Conservation (phyloP, 2,113 vertebrate genomes). For the Archilochus colubris region DNA sequence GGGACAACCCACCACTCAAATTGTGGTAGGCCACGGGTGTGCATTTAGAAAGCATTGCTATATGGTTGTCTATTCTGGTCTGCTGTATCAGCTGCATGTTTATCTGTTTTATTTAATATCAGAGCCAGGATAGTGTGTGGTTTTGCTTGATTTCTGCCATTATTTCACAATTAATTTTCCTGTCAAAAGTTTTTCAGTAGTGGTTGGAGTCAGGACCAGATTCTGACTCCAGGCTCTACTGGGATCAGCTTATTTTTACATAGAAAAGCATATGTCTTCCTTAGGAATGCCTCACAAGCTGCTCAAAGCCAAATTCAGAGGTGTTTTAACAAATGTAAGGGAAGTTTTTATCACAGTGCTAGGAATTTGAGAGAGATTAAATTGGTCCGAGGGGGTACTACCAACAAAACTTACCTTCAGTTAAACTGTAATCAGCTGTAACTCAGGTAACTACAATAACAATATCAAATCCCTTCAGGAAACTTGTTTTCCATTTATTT, state of each 20-base stretch:
- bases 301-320: not conserved
- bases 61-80: not conserved
- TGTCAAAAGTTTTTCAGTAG: not conserved
- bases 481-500: not conserved
- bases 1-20: not conserved
- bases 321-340: not conserved
- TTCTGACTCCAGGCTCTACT: not conserved
- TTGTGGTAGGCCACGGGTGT: rapidly evolving
- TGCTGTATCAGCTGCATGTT: not conserved
- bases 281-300: not conserved
- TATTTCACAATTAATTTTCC: not conserved
- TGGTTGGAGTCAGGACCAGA: not conserved
- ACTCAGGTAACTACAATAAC: not conserved
- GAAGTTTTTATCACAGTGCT: not conserved
- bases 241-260: not conserved
- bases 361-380: not conserved
- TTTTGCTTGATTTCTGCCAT: not conserved
- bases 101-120: not conserved
- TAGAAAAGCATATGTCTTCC: not conserved
- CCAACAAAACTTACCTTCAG: not conserved
- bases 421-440: not conserved
- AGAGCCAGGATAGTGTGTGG: not conserved
- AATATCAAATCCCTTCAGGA: not conserved
- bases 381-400: not conserved
- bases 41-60: not conserved